Evolutionary conservation across 1,140 invertebrate species (phyloP).

Genomic region (Varroa destructor): DNA sequence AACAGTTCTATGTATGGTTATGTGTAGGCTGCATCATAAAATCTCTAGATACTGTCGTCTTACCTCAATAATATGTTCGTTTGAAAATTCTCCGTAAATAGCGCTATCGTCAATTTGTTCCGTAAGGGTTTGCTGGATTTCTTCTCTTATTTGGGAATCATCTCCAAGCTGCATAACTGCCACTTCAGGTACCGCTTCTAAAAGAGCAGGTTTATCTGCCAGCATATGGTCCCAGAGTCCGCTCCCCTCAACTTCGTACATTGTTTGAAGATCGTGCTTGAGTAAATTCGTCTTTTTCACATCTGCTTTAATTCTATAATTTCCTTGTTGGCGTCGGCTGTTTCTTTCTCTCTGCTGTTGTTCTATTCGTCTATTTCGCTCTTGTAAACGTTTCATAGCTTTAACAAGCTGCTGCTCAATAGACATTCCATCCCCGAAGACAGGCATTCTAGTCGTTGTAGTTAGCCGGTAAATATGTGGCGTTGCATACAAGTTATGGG

Average conservation of each 20-base stretch:
- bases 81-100: background rate
- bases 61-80: slow-evolving; percentile 20
- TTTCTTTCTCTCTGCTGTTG: slow-evolving; percentile 5
- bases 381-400: slow-evolving; percentile 16
- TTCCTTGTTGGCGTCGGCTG: background rate
- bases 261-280: too few species aligned
- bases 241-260: background rate
- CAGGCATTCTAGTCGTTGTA: slow-evolving; percentile 6
- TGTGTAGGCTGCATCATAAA: too few species aligned
- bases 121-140: background rate
- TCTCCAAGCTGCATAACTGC: background rate
- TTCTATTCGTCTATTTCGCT: background rate
- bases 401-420: slow-evolving; percentile 16
- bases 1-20: too few species aligned
- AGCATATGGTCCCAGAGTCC: background rate
- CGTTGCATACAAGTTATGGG: too few species aligned
- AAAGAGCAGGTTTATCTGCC: background rate
- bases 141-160: background rate
- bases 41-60: background rate
- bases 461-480: background rate
- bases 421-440: slow-evolving; percentile 16
- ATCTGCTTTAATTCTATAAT: too few species aligned
- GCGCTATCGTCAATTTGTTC: slow-evolving; percentile 1
- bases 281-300: too few species aligned
- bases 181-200: slow-evolving; percentile 5